Evolutionary conservation across 2,888 invertebrate species (phyloP), one percentile per base, ranked within the genome.

Genomic region (Matsumyia berberina): DNA sequence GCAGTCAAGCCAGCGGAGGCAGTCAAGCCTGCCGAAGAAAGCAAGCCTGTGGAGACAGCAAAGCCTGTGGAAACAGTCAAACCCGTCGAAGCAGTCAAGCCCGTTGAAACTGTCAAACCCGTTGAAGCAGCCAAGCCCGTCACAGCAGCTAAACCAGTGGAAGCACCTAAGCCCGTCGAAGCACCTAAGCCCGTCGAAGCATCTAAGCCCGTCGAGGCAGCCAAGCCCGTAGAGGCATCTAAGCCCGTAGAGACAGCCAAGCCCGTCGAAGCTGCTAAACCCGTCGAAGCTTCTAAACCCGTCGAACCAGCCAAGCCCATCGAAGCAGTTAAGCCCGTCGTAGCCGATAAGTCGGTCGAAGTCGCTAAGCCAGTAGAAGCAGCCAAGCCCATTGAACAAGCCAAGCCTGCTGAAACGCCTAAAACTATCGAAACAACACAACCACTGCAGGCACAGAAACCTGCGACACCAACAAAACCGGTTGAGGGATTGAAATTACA

Each of bases 321-420:
- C n/a, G 83, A 70, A 11, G 51, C 46, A 7, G 19, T 29, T 0
- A 76, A 67, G 17, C 46, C 49, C 6, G 57, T n/a, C 3, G 64
- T 24, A 17, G 17, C 9, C 1, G 0, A 44, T 7, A 82, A 78
- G 24, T 2, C n/a, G 9, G 53, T 15, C 12, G 64, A 66, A 11
- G 19, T 97, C 97, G 8, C 39, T 4, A 83, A 77, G 90, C 93
- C 46, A 31, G 46, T 44, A 29, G 46, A 64, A 9, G 24, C 5
- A 39, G 95, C 96, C n/a, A 98, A 96, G 91, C 98, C 53, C 8
- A 7, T 35, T 12, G 73, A 80, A 33, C 1, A 39, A 17, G 1
- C 62, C n/a, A n/a, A n/a, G n/a, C n/a, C n/a, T n/a, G n/a, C n/a
- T 24, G 24, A 24, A 24, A 24, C 24, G 4, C 24, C 4, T 24